Conservation (phyloP, 1,140 invertebrate genomes). For the Procambarus virginalis region DNA sequence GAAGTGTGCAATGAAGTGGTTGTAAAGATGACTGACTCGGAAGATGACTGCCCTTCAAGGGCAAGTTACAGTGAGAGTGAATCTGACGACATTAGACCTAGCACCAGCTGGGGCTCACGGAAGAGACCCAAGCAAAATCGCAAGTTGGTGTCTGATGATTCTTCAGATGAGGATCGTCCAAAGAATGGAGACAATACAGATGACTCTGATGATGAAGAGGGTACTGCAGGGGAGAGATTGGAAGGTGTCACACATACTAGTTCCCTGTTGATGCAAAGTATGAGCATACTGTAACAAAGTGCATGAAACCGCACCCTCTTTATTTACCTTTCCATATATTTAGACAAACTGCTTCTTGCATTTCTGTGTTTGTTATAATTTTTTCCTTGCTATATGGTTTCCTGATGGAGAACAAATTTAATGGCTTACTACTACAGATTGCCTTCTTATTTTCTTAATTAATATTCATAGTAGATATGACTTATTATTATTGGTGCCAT, state of each 20-base stretch:
- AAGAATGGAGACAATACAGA: background rate
- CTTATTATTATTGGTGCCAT: too few species aligned
- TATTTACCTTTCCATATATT: background rate
- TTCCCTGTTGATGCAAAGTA: slow-evolving; percentile 10
- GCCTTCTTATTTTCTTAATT: background rate
- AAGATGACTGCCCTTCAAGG: background rate
- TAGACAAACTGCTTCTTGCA: background rate
- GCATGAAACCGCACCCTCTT: background rate
- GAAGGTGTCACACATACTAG: slow-evolving; percentile 11
- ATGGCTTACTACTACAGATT: background rate
- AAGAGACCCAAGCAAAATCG: background rate
- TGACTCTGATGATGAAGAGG: background rate
- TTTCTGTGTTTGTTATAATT: background rate
- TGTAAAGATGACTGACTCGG: background rate
- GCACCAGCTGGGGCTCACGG: background rate
- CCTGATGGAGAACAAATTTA: background rate
- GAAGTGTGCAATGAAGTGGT: background rate
- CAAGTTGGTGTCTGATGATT: background rate
- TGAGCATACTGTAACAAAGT: background rate
- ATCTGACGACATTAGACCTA: background rate
- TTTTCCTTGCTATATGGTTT: background rate
- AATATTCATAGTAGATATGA: too few species aligned
- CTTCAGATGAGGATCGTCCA: background rate
- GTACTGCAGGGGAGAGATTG: background rate
- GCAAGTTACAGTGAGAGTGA: background rate